Percentiles rank a stretch among this genome's conserved stretches.
Evolutionary conservation across 2,888 invertebrate genomes (phyloP).

Genomic region (Acheta domesticus): DNA sequence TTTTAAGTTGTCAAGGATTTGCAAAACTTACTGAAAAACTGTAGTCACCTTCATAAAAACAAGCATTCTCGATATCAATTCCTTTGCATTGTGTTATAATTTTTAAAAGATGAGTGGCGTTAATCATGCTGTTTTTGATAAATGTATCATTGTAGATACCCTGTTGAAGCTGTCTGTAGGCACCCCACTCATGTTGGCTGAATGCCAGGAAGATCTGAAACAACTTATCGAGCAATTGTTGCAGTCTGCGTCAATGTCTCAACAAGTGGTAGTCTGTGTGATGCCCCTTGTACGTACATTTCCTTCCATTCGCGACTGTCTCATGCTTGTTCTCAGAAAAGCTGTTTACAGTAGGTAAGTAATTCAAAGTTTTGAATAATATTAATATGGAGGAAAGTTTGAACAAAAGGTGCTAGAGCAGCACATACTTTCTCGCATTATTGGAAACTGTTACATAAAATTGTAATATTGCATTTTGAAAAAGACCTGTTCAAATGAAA

Average conservation of each 20-base stretch:
- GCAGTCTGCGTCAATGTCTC: background rate
- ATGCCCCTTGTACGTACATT: slow-evolving; percentile 18
- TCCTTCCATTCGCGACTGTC: slow-evolving; percentile 59
- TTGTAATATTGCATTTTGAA: no score
- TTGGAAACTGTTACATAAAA: no score
- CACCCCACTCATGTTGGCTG: background rate
- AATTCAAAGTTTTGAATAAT: background rate
- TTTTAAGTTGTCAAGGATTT: no score
- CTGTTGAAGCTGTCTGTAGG: slow-evolving; percentile 1
- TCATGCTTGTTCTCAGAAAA: slow-evolving; percentile 70
- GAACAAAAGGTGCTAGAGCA: no score
- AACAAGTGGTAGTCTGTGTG: background rate
- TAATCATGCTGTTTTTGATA: no score
- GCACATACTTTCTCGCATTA: no score
- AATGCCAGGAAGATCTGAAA: background rate
- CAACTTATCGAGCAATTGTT: background rate
- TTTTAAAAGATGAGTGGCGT: no score
- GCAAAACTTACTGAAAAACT: no score
- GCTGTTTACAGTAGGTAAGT: slow-evolving; percentile 67
- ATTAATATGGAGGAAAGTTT: background rate
- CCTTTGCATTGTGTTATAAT: no score
- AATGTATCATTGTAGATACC: background rate
- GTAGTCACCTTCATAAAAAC: no score
- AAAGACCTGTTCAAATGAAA: no score
- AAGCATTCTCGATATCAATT: no score